These are phyloP conservation scores for Sebastes baramenuke DNA, from an alignment of 2,797 vertebrate genomes.

Conservation along the genomic window DNA sequence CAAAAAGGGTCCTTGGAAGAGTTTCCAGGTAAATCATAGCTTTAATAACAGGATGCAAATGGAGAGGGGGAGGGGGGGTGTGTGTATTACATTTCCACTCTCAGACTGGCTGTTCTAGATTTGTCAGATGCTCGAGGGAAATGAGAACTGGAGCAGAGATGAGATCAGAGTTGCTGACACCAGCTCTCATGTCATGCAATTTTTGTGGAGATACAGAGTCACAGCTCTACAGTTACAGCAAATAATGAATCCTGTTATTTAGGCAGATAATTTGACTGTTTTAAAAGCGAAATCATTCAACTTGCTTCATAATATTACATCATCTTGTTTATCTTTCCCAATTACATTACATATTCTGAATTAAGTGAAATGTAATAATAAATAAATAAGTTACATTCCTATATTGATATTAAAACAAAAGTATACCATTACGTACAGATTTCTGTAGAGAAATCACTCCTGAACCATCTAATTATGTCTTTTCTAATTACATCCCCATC, in stretches of 20 bases:
- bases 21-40: slow-evolving; percentile 36
- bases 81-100: slow-evolving; percentile 10
- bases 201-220: background rate
- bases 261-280: background rate
- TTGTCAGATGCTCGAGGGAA: slow-evolving; percentile 42
- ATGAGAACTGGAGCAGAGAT: slow-evolving; percentile 45
- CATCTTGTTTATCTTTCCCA: background rate
- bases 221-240: background rate
- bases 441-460: background rate
- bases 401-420: background rate
- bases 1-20: background rate
- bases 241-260: background rate
- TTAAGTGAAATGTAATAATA: background rate
- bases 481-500: background rate
- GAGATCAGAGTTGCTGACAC: slow-evolving; percentile 57
- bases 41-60: slow-evolving; percentile 43
- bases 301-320: background rate
- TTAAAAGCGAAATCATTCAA: background rate
- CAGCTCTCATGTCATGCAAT: slow-evolving; percentile 17
- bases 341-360: background rate
- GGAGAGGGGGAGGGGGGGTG: rapidly evolving
- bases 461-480: background rate
- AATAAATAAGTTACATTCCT: background rate
- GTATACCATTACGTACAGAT: background rate
- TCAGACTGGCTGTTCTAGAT: slow-evolving; percentile 36